Percentiles rank a stretch among this genome's conserved stretches.
Evolutionary conservation across 1,140 invertebrate species (phyloP).

Genomic region (Melipona quadrifasciata): DNA sequence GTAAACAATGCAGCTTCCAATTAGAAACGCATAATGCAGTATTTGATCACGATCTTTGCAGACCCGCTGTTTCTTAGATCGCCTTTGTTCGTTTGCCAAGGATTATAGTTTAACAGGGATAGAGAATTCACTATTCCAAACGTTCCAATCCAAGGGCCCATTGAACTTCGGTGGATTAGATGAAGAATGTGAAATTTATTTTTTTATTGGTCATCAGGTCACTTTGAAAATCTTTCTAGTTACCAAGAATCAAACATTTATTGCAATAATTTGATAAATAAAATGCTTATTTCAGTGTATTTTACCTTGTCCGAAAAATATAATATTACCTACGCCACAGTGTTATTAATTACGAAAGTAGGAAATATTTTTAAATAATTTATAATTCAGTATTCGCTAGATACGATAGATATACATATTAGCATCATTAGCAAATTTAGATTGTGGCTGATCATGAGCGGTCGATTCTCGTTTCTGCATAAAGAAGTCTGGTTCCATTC

Average conservation of each 20-base stretch:
- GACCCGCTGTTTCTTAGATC: background rate
- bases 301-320: background rate
- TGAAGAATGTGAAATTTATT: no score
- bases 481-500: no score
- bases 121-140: background rate
- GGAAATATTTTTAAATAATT: no score
- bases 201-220: background rate
- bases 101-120: background rate
- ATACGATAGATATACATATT: no score
- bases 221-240: background rate
- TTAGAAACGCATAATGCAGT: conserved; percentile 37
- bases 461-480: no score
- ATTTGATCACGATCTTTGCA: conserved; percentile 38
- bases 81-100: background rate
- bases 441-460: no score
- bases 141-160: background rate
- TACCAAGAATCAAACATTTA: background rate
- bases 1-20: conserved; percentile 5
- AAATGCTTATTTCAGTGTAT: no score
- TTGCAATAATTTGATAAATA: background rate
- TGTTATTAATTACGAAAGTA: background rate
- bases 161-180: background rate
- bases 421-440: no score
- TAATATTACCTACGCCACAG: background rate
- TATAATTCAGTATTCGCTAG: no score